Evolutionary conservation across 2,113 vertebrate genomes (phyloP).

Genomic region (Stigmatopora argus): DNA sequence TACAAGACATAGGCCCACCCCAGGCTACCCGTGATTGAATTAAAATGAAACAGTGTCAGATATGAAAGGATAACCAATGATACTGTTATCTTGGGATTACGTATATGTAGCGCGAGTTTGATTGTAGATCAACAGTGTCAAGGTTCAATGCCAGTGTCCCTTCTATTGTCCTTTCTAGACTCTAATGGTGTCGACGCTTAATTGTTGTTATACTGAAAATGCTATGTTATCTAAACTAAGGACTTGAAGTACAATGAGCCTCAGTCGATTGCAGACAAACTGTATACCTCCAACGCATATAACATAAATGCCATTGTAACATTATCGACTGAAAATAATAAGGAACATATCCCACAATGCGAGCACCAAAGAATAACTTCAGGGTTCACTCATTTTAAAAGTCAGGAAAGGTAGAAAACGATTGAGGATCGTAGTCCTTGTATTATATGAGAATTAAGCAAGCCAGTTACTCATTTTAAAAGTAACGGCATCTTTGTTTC

Average conservation of each 20-base stretch:
- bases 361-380: neutral
- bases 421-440: no score
- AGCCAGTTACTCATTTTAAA: no score
- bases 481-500: no score
- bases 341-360: neutral
- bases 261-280: neutral
- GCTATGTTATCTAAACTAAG: neutral
- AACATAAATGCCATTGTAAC: neutral
- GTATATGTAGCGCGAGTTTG: neutral
- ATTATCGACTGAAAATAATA: neutral
- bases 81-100: conserved; percentile 8
- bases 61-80: conserved; percentile 13
- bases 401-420: neutral
- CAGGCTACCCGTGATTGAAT: conserved; percentile 24
- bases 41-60: conserved; percentile 17
- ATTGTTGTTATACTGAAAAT: neutral
- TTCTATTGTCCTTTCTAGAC: neutral
- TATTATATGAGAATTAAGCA: no score
- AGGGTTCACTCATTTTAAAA: neutral
- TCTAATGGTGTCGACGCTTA: neutral
- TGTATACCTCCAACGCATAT: neutral
- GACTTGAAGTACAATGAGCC: neutral
- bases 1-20: conserved; percentile 10
- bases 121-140: neutral
- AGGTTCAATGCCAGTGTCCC: neutral